Base-by-base conservation (phyloP, 2,888 invertebrate genomes). In the Darwinula stevensoni region DNA sequence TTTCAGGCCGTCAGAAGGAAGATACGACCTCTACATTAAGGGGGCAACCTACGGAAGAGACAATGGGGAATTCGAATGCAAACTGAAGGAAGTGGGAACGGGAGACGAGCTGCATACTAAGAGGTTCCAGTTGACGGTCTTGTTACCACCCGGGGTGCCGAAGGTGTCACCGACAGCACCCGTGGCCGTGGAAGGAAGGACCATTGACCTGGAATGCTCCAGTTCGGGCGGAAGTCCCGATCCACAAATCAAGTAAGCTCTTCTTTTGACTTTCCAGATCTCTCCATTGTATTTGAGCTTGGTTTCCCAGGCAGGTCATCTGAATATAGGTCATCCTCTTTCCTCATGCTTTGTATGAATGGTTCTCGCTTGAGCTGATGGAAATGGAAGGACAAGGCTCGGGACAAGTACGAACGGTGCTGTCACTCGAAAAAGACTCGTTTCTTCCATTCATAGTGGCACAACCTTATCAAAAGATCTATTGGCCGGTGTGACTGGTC, bases 221-320 rank as follows among this genome's bases (percentile, higher is more conserved):
- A 78, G 74, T 44, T 58, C 64, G 30, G 84, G 82, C 1, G 84
- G 84, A 12, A 82, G 80, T 29, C 84, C 84, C 1, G 78, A 80
- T 53, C 84, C 84, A 4, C 62, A 63, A 42, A 72, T 78, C 50
- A 68, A 63, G 65, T 69, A 51, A 58, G 54, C 48, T 6, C 28
- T n/a, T 13, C 14, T 28, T 28, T 6, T n/a, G 6, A n/a, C n/a
- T n/a, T n/a, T n/a, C n/a, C n/a, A n/a, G n/a, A 9, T 22, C n/a
- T 22, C 22, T 22, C 22, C 6, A 22, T 22, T 22, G 22, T 22
- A n/a, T 22, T 6, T 22, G 22, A 9, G n/a, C n/a, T n/a, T n/a
- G n/a, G n/a, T n/a, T n/a, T n/a, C n/a, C n/a, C n/a, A n/a, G n/a
- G n/a, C n/a, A n/a, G n/a, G n/a, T n/a, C n/a, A n/a, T n/a, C n/a